Evolutionary conservation across 2,888 invertebrate genomes (phyloP), one percentile per base, ranked within the genome.

Genomic region (Ichneumoninae sp.): DNA sequence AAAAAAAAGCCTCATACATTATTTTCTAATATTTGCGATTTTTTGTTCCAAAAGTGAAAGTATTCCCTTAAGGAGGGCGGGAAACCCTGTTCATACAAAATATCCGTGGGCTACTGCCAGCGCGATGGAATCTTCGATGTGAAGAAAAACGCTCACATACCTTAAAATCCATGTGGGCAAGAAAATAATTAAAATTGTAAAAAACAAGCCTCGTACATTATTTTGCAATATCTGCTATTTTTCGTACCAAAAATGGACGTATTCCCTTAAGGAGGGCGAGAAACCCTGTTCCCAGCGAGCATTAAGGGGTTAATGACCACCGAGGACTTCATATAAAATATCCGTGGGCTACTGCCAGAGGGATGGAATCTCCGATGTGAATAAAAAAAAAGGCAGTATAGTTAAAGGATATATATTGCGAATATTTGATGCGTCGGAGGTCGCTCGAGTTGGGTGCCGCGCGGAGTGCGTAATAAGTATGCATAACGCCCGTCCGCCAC

Each of bases 401-500:
- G 66, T 26, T 78, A 75, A 60, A 68, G 75, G 71, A 78, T 84
- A 80, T 78, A 73, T 79, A 83, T 82, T 75, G 81, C 69, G 83
- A 82, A 87, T 83, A 85, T 83, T 86, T 83, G 77, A 82, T 83
- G 77, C 71, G 81, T 70, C 57, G 79, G 60, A 82, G 84, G 73
- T 77, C 74, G 82, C 73, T 73, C 80, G 73, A 60, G 82, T 86
- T 57, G 83, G 71, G 83, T 74, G 81, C 78, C 83, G 69, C 57
- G 68, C 47, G 26, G 57, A 75, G 79, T 83, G 75, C 83, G 82
- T 84, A 71, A 80, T 81, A 76, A 81, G 78, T 83, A 78, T 83
- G 81, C 83, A 83, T 86, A 82, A 81, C 85, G 77, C 80, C 80
- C 80, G 83, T 86, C 82, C 82, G 73, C 78, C 82, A 81, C 82